These are phyloP conservation scores for Otocyon megalotis DNA, from an alignment of 2,113 vertebrate species.

Conservation along the genomic window DNA sequence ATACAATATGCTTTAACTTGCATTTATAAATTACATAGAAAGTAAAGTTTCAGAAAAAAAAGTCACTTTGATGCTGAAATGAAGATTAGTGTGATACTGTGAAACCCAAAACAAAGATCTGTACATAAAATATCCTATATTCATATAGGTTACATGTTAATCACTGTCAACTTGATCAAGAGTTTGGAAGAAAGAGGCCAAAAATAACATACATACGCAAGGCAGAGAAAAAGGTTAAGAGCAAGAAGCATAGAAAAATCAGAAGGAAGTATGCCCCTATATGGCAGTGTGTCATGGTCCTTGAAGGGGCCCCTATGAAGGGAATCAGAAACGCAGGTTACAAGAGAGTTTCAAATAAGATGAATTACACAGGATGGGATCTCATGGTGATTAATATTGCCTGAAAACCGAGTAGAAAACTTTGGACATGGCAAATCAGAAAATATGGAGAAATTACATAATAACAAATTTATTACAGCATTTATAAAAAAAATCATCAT, in stretches of 20 bases:
- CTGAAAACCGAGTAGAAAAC: not conserved
- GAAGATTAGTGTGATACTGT: not conserved
- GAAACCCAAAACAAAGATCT: not conserved
- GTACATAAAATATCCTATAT: not conserved
- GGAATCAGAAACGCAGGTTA: not conserved
- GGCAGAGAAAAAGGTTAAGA: not conserved
- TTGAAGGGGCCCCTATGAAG: not conserved
- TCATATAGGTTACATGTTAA: not conserved
- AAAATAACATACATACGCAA: not conserved
- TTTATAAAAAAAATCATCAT: not conserved
- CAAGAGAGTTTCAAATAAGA: not conserved
- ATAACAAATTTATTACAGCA: not conserved
- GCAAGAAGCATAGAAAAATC: not conserved
- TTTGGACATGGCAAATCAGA: not conserved
- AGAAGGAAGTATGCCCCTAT: not conserved
- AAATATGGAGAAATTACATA: not conserved
- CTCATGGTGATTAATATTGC: not conserved
- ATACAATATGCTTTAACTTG: not conserved
- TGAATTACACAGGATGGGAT: not conserved
- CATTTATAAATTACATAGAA: not conserved
- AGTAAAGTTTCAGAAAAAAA: not conserved
- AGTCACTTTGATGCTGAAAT: not conserved
- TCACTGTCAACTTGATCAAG: not conserved
- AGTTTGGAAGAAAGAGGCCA: not conserved
- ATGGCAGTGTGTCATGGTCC: too few relatives aligned